Percentiles rank a stretch among this genome's conserved stretches.
Evolutionary conservation across 2,113 vertebrate genomes (phyloP).

Genomic region (Melanotaenia duboulayi): DNA sequence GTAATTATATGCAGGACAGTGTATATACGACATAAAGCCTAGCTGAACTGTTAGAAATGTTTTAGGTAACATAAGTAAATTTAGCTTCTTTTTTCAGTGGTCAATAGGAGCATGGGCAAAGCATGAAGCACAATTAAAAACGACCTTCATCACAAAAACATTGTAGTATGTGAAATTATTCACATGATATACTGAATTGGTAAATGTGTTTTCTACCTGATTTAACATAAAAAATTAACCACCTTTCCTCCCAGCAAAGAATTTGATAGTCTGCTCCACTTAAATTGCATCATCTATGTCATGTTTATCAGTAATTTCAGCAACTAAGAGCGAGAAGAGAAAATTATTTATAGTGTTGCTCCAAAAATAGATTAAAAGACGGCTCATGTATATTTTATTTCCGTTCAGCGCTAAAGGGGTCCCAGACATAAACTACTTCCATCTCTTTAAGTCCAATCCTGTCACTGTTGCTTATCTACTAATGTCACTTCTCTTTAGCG

Average conservation of each 20-base stretch:
- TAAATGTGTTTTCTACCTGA: neutral
- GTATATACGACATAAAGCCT: no score
- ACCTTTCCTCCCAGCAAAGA: neutral
- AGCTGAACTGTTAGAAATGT: no score
- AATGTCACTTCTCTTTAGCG: conserved; percentile 4
- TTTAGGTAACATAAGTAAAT: no score
- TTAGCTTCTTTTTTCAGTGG: no score
- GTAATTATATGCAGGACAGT: no score
- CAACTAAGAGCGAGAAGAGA: neutral
- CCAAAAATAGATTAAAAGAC: conserved; percentile 33
- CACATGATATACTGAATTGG: neutral
- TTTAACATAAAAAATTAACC: neutral
- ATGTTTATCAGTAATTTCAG: neutral
- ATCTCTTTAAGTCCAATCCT: conserved; percentile 18
- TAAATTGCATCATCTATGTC: conserved; percentile 2
- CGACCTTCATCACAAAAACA: no score
- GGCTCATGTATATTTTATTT: conserved; percentile 38
- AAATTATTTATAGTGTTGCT: conserved; percentile 8
- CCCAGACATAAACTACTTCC: conserved; percentile 1
- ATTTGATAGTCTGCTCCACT: neutral
- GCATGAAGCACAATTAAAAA: no score
- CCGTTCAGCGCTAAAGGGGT: neutral
- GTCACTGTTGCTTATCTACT: conserved; percentile 4
- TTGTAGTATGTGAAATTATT: neutral
- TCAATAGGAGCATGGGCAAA: no score